Evolutionary conservation across 2,888 invertebrate species (phyloP).

Genomic region (Pycnomerus fuliginosus): DNA sequence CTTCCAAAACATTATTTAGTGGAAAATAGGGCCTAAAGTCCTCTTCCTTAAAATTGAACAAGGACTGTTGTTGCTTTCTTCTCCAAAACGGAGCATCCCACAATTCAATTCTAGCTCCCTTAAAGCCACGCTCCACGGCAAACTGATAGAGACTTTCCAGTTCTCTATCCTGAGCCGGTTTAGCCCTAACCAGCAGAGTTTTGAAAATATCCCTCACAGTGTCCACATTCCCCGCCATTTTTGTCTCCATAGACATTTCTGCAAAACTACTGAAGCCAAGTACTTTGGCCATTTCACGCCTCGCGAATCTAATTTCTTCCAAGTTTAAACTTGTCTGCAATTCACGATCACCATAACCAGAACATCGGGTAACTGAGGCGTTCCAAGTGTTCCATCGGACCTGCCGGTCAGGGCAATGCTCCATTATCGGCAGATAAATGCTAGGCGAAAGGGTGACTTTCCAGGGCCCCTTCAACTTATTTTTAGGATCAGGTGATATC

Average conservation of each 20-base stretch:
- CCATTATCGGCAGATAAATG: constrained; percentile 73
- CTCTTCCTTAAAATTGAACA: constrained; percentile 70
- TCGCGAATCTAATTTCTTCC: constrained; percentile 72
- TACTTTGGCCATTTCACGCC: constrained; percentile 70
- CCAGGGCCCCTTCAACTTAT: constrained; percentile 78
- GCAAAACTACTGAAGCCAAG: constrained; percentile 79
- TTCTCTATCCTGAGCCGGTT: constrained; percentile 75
- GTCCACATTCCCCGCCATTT: constrained; percentile 82
- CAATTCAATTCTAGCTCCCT: constrained; percentile 62
- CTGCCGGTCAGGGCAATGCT: constrained; percentile 78
- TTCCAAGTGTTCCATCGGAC: constrained; percentile 85
- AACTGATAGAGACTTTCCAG: constrained; percentile 70
- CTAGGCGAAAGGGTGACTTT: constrained; percentile 73
- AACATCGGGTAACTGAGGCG: constrained; percentile 70
- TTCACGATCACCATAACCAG: constrained; percentile 63
- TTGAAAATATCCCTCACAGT: constrained; percentile 72
- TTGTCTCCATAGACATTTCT: constrained; percentile 90
- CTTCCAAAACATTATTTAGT: constrained; percentile 73
- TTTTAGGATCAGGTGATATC: constrained; percentile 63
- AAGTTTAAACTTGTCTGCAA: constrained; percentile 71
- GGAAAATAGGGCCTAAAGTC: constrained; percentile 80
- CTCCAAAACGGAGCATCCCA: constrained; percentile 92
- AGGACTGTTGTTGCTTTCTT: constrained; percentile 67
- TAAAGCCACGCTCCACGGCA: constrained; percentile 71
- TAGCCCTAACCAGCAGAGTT: constrained; percentile 66